phyloP scores from a whole-genome alignment of 2,113 vertebrate genomes.

The Phalacrocorax pelagicus region DNA sequence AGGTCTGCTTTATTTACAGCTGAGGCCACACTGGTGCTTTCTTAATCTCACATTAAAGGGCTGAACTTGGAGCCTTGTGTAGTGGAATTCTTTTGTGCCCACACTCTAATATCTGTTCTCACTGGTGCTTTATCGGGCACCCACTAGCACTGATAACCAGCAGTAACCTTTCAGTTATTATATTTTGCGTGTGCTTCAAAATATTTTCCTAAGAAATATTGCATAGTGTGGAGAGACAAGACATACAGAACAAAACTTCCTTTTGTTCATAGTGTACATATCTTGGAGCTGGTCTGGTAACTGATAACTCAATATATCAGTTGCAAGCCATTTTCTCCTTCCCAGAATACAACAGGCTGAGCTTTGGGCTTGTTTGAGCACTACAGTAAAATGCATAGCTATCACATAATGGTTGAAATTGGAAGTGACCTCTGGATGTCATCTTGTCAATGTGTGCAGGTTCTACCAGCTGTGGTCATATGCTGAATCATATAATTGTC shows the following conservation, averaged over 20 bases:
- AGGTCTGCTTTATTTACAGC: not conserved
- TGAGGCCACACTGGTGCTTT: conserved; percentile 5
- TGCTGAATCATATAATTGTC: not conserved
- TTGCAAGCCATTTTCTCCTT: not conserved
- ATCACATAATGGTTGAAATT: not conserved
- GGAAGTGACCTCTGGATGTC: not conserved
- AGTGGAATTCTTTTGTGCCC: conserved; percentile 59
- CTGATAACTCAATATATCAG: conserved; percentile 1
- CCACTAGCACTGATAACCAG: conserved; percentile 21
- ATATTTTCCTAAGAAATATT: not conserved
- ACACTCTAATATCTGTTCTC: conserved; percentile 45
- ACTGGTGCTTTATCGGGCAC: conserved; percentile 27
- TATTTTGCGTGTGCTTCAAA: not conserved
- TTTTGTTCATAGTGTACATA: not conserved
- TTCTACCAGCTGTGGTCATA: not conserved
- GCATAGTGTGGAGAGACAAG: conserved; percentile 42
- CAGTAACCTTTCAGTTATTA: conserved; percentile 29
- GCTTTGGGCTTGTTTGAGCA: not conserved
- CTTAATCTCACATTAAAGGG: not conserved
- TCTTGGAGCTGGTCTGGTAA: not conserved
- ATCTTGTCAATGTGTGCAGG: accelerated
- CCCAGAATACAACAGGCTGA: not conserved
- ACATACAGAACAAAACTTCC: conserved; percentile 15
- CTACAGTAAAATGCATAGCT: not conserved
- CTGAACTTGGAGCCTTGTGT: not conserved